Percentiles rank a stretch among this genome's conserved stretches.
phyloP scores from a whole-genome alignment of 2,888 invertebrate species.

The Acanthosoma haemorrhoidale region DNA sequence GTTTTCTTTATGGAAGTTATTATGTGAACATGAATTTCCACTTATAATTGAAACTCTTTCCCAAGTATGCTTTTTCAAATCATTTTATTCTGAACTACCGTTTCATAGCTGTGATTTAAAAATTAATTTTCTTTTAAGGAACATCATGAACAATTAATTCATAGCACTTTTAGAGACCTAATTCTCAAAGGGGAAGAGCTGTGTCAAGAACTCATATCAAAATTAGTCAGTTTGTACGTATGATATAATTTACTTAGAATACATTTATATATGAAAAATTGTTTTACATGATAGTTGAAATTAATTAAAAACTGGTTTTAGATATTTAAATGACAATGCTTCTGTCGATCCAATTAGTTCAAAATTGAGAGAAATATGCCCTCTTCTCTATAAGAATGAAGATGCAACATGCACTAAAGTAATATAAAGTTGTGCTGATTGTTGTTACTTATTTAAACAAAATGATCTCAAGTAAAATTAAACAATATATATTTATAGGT shows the following conservation, averaged over 20 bases:
- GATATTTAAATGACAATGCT: constrained; percentile 91
- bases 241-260: neutral
- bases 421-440: constrained; percentile 35
- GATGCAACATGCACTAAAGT: constrained; percentile 95
- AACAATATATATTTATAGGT: constrained; percentile 53
- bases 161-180: constrained; percentile 63
- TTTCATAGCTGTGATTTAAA: neutral
- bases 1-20: constrained; percentile 84
- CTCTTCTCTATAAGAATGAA: constrained; percentile 86
- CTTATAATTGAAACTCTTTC: constrained; percentile 62
- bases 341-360: constrained; percentile 87
- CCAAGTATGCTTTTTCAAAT: constrained; percentile 36
- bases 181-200: constrained; percentile 72
- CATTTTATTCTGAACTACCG: neutral
- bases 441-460: neutral
- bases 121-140: constrained; percentile 47
- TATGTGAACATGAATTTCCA: constrained; percentile 88
- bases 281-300: no score
- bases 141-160: constrained; percentile 54
- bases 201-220: constrained; percentile 69
- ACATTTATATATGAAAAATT: neutral
- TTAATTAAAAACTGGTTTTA: constrained; percentile 43
- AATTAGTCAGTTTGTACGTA: constrained; percentile 67
- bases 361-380: constrained; percentile 83
- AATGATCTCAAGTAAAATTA: neutral